phyloP scores from a whole-genome alignment of 1,140 invertebrate species.

The Diorhabda elongata region DNA sequence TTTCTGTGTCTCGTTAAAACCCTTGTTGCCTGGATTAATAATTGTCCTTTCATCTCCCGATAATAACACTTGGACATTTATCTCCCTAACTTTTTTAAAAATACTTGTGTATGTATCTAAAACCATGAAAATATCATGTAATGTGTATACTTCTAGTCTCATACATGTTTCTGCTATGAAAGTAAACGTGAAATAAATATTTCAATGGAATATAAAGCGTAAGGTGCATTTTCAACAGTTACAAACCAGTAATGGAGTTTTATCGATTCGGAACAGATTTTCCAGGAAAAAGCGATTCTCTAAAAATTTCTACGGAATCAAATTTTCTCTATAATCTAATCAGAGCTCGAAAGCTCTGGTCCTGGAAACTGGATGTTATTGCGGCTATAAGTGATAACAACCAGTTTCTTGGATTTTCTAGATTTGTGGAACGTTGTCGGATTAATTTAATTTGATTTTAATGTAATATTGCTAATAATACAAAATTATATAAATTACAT shows the following conservation, averaged over 20 bases:
- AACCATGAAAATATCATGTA: not conserved
- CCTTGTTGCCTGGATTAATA: too few species aligned
- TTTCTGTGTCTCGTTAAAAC: too few species aligned
- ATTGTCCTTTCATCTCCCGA: too few species aligned
- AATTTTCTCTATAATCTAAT: not conserved
- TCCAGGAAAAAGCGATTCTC: not conserved
- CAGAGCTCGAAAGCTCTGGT: not conserved
- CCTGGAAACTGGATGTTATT: not conserved
- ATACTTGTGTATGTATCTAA: too few species aligned
- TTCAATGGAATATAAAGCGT: not conserved
- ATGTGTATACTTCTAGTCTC: not conserved
- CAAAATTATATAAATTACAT: too few species aligned
- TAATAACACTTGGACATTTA: too few species aligned
- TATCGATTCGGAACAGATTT: not conserved
- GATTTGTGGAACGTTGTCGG: too few species aligned
- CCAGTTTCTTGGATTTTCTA: too few species aligned
- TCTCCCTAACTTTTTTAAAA: too few species aligned
- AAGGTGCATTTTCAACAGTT: not conserved
- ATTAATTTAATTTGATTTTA: too few species aligned
- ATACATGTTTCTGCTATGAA: not conserved
- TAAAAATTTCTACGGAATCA: slow-evolving; percentile 2
- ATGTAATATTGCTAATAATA: too few species aligned
- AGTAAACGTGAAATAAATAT: slow-evolving; percentile 3
- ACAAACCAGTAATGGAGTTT: not conserved
- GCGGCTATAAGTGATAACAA: too few species aligned